Conservation (phyloP, 2,113 vertebrate species). For the Caloenas nicobarica region DNA sequence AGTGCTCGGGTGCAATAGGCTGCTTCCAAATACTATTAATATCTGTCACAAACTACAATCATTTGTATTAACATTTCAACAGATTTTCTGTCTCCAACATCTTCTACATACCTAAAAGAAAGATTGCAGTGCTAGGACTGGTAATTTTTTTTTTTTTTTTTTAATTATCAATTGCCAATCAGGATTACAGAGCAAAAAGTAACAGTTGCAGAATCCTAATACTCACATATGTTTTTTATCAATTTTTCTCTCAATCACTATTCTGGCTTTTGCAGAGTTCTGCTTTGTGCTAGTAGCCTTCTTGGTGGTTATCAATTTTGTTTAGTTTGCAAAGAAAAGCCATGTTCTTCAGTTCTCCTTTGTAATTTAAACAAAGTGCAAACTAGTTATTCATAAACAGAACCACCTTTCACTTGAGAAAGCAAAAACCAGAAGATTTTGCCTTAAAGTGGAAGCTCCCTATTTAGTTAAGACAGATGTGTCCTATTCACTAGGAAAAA, state of each 20-base stretch:
- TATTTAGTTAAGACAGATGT: background rate
- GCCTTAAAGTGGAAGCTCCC: background rate
- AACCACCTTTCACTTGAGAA: background rate
- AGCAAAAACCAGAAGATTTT: background rate
- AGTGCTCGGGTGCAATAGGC: background rate
- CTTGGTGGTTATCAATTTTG: background rate
- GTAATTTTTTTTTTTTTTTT: background rate
- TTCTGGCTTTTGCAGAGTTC: background rate
- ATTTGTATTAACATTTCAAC: background rate
- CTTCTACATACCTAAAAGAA: background rate
- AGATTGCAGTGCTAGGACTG: background rate
- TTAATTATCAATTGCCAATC: background rate
- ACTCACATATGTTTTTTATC: background rate
- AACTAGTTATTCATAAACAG: background rate
- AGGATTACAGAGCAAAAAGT: background rate
- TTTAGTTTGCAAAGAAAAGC: background rate
- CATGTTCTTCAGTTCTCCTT: background rate
- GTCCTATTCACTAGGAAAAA: background rate
- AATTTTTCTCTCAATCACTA: background rate
- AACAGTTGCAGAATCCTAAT: background rate
- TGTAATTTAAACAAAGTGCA: slow-evolving; percentile 6
- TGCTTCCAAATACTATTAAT: background rate
- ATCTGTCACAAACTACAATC: background rate
- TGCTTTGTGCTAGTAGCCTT: background rate
- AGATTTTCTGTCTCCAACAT: background rate